phyloP scores from a whole-genome alignment of 2,888 invertebrate genomes.

The Heliconius charithonia region DNA sequence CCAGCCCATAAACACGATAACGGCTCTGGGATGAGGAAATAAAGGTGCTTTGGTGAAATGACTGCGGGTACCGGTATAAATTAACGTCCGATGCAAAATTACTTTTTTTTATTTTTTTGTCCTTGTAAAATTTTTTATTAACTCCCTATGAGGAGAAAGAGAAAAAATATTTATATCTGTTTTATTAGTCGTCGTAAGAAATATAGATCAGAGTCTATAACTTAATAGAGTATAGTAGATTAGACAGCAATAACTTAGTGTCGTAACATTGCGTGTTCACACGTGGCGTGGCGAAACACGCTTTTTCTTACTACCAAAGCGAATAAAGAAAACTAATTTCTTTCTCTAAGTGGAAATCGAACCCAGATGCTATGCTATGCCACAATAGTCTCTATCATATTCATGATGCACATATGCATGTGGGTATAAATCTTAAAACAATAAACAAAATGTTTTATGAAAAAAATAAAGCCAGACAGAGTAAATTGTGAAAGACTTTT shows the following conservation, averaged over 20 bases:
- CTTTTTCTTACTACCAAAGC: too few species aligned
- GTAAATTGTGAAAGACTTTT: conserved; percentile 18
- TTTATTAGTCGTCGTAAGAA: background rate
- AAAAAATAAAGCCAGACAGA: conserved; percentile 6
- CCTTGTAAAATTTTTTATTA: conserved; percentile 9
- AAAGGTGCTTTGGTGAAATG: conserved; percentile 26
- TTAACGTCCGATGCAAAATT: conserved; percentile 18
- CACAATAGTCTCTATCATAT: too few species aligned
- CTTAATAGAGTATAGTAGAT: too few species aligned
- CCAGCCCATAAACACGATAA: conserved; percentile 24
- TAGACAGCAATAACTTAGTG: background rate
- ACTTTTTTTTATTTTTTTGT: background rate
- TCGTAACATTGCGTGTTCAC: background rate
- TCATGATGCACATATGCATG: background rate
- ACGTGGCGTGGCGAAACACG: too few species aligned
- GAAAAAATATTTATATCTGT: too few species aligned
- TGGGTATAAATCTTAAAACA: conserved; percentile 1
- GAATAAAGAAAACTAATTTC: too few species aligned
- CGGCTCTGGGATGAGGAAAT: conserved; percentile 24
- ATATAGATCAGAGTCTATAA: background rate
- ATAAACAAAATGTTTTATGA: conserved; percentile 12
- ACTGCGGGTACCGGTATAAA: conserved; percentile 22
- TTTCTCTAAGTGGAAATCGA: background rate
- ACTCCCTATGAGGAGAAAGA: too few species aligned
- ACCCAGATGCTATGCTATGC: background rate